Evolutionary conservation across 2,888 invertebrate genomes (phyloP).

Genomic region (Steinernema scapterisci): DNA sequence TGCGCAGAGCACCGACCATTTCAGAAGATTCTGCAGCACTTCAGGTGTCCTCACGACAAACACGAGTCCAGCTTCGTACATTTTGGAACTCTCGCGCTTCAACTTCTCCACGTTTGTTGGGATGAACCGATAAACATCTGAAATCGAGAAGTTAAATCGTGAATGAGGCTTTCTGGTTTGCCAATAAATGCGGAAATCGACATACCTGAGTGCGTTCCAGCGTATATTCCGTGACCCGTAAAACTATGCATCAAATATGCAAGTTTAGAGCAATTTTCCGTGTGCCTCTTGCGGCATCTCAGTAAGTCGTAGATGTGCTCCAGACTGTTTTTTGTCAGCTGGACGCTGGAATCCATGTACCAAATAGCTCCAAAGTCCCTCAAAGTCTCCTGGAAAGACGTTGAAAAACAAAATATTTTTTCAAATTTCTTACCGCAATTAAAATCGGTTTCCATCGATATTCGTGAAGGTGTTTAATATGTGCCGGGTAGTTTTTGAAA

Average conservation of each 20-base stretch:
- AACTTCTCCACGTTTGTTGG: constrained; percentile 61
- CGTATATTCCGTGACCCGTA: constrained; percentile 55
- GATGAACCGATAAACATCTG: constrained; percentile 66
- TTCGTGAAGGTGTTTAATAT: constrained; percentile 36
- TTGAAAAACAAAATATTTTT: background rate
- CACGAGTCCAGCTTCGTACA: constrained; percentile 65
- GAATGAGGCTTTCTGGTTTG: too few relatives aligned
- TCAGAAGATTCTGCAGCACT: constrained; percentile 61
- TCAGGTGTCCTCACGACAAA: constrained; percentile 44
- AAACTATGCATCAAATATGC: constrained; percentile 50
- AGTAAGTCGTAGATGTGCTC: constrained; percentile 58
- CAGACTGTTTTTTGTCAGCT: constrained; percentile 60
- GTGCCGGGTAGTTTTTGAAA: constrained; percentile 44
- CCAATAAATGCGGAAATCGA: too few relatives aligned
- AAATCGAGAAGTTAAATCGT: constrained; percentile 32
- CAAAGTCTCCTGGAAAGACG: constrained; percentile 60
- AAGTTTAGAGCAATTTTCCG: constrained; percentile 44
- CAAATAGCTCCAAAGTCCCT: constrained; percentile 66
- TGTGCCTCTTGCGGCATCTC: constrained; percentile 47
- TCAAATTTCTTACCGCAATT: constrained; percentile 48
- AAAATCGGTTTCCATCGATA: constrained; percentile 59
- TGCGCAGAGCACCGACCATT: constrained; percentile 66
- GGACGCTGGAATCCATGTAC: constrained; percentile 66
- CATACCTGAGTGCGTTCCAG: constrained; percentile 52
- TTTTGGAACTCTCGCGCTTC: constrained; percentile 42